Evolutionary conservation across 2,888 invertebrate genomes (phyloP).

Genomic region (Pyralis farinalis): DNA sequence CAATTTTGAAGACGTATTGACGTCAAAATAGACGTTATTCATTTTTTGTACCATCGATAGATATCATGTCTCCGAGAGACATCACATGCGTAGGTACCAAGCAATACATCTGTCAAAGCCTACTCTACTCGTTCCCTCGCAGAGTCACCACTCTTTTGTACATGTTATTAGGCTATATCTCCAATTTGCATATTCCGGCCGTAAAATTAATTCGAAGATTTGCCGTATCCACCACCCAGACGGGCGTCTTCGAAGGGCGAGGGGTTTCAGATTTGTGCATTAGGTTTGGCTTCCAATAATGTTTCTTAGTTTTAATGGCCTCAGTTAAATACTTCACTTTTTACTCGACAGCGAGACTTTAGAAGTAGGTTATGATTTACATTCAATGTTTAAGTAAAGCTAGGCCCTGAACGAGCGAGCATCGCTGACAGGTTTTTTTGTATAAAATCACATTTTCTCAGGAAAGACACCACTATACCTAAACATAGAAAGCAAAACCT

Average conservation of each 20-base stretch:
- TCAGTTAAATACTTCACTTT: not conserved
- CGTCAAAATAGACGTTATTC: too few species aligned
- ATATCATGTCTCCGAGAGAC: slow-evolving; percentile 16
- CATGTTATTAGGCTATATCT: slow-evolving; percentile 81
- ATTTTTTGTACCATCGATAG: too few species aligned
- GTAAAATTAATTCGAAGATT: slow-evolving; percentile 83
- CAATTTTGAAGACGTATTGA: too few species aligned
- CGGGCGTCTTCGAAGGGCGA: slow-evolving; percentile 39
- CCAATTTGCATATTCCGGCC: slow-evolving; percentile 80
- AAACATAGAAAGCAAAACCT: too few species aligned
- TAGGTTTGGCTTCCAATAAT: slow-evolving; percentile 1
- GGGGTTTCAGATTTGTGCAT: slow-evolving; percentile 73
- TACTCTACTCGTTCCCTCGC: slow-evolving; percentile 33
- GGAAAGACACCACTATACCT: too few species aligned
- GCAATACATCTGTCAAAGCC: slow-evolving; percentile 2
- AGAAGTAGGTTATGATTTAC: too few species aligned
- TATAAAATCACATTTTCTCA: too few species aligned
- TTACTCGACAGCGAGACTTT: too few species aligned
- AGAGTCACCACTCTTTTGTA: slow-evolving; percentile 80
- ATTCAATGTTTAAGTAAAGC: too few species aligned
- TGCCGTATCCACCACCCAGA: slow-evolving; percentile 67
- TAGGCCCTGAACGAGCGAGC: too few species aligned
- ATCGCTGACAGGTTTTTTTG: too few species aligned
- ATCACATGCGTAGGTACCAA: slow-evolving; percentile 22
- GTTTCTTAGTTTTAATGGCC: not conserved